These are phyloP conservation scores for Ondatra zibethicus DNA, from an alignment of 2,113 vertebrate species.

Conservation along the genomic window DNA sequence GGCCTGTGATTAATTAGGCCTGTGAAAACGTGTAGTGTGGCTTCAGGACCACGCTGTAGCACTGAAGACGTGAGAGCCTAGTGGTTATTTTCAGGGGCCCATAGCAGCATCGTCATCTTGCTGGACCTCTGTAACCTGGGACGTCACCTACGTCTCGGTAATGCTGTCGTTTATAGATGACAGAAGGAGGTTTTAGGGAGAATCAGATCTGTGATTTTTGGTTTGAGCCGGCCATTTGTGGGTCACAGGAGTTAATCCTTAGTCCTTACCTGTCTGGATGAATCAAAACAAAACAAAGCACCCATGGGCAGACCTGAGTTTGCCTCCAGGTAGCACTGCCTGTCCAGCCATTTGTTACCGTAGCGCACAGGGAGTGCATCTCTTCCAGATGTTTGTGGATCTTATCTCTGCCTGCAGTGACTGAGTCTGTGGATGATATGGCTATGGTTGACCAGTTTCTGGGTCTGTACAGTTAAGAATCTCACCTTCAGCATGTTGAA, in stretches of 20 bases:
- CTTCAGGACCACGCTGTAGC: fast-evolving
- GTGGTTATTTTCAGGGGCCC: neutral
- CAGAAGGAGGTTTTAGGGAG: neutral
- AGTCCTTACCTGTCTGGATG: neutral
- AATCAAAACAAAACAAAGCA: neutral
- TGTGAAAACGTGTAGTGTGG: no score
- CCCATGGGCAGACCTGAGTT: neutral
- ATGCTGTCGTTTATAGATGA: neutral
- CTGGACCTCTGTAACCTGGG: neutral
- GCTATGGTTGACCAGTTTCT: neutral
- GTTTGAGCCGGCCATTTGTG: neutral
- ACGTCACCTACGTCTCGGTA: neutral
- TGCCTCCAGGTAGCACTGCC: neutral
- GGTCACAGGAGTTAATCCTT: neutral
- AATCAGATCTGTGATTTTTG: neutral
- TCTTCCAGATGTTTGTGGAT: slow-evolving; percentile 2
- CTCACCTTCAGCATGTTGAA: neutral
- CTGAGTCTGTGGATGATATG: neutral
- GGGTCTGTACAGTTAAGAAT: neutral
- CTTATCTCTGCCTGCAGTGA: neutral
- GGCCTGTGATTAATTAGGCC: neutral
- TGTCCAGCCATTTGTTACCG: neutral
- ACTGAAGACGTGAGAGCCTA: neutral
- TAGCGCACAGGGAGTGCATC: neutral
- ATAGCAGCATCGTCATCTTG: fast-evolving